Evolutionary conservation across 2,888 invertebrate genomes (phyloP).

Genomic region (Hirtodrosophila confusa): DNA sequence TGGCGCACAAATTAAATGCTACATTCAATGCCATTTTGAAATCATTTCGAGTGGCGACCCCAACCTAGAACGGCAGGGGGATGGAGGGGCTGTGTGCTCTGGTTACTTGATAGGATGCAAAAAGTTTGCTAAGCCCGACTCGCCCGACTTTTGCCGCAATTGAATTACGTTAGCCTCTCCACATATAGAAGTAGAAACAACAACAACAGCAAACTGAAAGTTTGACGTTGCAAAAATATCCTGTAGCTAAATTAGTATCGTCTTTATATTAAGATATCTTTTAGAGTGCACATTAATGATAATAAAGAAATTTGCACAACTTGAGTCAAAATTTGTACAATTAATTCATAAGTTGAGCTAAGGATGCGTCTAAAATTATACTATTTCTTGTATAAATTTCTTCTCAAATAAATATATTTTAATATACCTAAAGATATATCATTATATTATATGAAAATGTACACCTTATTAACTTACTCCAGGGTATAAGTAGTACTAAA

Average conservation of each 20-base stretch:
- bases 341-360: no score
- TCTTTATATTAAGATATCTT: neutral
- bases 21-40: conserved; percentile 77
- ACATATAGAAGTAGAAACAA: conserved; percentile 16
- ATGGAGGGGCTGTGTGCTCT: conserved; percentile 10
- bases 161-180: conserved; percentile 52
- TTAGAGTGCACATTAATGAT: no score
- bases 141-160: conserved; percentile 62
- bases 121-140: conserved; percentile 54
- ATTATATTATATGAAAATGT: no score
- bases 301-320: no score
- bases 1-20: conserved; percentile 75
- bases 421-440: no score
- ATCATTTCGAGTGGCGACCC: conserved; percentile 67
- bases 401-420: no score
- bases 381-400: no score
- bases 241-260: neutral
- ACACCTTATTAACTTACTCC: neutral
- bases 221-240: neutral
- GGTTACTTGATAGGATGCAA: conserved; percentile 50
- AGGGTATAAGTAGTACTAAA: conserved; percentile 8
- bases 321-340: no score
- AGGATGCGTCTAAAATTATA: no score
- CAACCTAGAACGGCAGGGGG: neutral
- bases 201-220: neutral